These are phyloP conservation scores for Diachasma alloeum DNA, from an alignment of 1,140 invertebrate genomes.

Conservation along the genomic window DNA sequence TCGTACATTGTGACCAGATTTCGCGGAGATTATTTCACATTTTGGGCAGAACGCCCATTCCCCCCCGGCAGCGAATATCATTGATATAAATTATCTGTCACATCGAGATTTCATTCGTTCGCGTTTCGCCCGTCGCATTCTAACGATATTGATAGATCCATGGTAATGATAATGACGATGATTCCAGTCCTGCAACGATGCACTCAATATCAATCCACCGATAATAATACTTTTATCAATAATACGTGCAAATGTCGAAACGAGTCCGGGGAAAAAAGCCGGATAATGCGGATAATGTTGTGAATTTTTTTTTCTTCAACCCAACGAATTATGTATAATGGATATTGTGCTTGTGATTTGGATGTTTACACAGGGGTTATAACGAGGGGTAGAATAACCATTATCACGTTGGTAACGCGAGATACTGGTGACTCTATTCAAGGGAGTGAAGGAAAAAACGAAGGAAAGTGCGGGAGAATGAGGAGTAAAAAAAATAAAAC, in stretches of 20 bases:
- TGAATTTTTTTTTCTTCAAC: not conserved
- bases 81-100: conserved; percentile 30
- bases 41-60: conserved; percentile 17
- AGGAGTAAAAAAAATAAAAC: not conserved
- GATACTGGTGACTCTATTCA: conserved; percentile 3
- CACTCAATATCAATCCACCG: conserved; percentile 11
- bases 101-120: conserved; percentile 23
- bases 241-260: not conserved
- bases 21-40: not conserved
- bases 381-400: conserved; percentile 23
- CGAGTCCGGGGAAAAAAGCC: not conserved
- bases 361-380: conserved; percentile 6
- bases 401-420: conserved; percentile 23
- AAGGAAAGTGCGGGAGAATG: not conserved
- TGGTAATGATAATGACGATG: conserved; percentile 19
- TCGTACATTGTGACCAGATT: not conserved
- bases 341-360: not conserved
- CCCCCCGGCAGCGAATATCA: not conserved
- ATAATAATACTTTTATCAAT: conserved; percentile 6
- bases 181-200: not conserved
- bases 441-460: conserved; percentile 2
- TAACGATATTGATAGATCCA: conserved; percentile 19
- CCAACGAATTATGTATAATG: not conserved
- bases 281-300: conserved; percentile 3
- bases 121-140: not conserved